Evolutionary conservation across 2,888 invertebrate genomes (phyloP).

Genomic region (Lydus trimaculatus): DNA sequence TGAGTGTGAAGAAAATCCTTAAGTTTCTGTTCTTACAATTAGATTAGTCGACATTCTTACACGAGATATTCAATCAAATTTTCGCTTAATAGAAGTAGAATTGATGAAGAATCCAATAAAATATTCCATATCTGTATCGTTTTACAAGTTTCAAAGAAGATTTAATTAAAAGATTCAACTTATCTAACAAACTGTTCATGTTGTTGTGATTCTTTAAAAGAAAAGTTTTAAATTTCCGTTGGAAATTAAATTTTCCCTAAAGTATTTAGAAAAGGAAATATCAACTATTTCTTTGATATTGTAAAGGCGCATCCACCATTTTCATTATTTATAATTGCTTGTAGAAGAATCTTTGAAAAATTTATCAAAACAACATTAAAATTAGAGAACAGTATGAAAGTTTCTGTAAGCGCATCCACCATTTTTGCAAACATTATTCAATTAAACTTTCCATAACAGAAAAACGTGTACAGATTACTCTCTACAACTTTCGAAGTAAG

Average conservation of each 20-base stretch:
- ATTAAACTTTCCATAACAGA: not conserved
- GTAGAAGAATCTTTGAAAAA: no score
- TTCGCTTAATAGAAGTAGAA: no score
- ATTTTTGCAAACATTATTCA: not conserved
- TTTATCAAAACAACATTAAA: no score
- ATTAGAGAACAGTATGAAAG: no score
- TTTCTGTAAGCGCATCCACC: slow-evolving; percentile 3
- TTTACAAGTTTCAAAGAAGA: no score
- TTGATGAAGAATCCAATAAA: no score
- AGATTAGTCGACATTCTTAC: no score
- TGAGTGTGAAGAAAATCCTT: no score
- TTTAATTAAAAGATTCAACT: no score
- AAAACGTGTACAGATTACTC: not conserved
- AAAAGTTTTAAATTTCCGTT: not conserved
- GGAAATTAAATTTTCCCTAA: not conserved
- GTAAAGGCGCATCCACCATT: not conserved
- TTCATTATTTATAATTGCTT: no score
- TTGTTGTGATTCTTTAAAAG: not conserved
- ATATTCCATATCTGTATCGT: not conserved
- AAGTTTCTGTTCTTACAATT: no score
- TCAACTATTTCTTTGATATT: not conserved
- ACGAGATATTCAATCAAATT: no score
- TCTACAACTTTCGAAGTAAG: not conserved
- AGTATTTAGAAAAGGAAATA: not conserved
- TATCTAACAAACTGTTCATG: not conserved